A percentile compares a stretch with the other conserved stretches of the same genome.
Evolutionary conservation across 2,888 invertebrate genomes (phyloP).

Genomic region (Euproctis similis): DNA sequence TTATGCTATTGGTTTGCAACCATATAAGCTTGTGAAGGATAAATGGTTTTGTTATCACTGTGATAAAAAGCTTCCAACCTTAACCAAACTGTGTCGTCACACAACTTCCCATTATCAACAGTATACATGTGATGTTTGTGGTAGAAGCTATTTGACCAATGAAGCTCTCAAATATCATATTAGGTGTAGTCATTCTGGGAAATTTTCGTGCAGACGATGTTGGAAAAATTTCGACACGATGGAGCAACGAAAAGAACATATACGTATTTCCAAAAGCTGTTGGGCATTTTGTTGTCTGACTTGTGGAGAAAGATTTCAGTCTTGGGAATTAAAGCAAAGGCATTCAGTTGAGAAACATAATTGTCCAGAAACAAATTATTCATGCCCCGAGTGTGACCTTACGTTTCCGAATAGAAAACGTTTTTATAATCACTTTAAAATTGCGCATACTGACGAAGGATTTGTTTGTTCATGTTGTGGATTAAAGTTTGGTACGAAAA

Average conservation of each 20-base stretch:
- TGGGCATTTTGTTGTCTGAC: slow-evolving; percentile 46
- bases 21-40: slow-evolving; percentile 45
- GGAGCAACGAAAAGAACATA: slow-evolving; percentile 42
- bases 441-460: slow-evolving; percentile 45
- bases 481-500: slow-evolving; percentile 39
- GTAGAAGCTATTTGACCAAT: slow-evolving; percentile 43
- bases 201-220: slow-evolving; percentile 49
- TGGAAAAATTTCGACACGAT: slow-evolving; percentile 44
- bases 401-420: slow-evolving; percentile 37
- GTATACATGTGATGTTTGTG: slow-evolving; percentile 57
- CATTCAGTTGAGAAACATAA: slow-evolving; percentile 45
- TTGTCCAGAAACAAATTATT: slow-evolving; percentile 31
- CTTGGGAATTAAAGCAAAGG: slow-evolving; percentile 52
- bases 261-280: slow-evolving; percentile 40
- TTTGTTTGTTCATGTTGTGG: slow-evolving; percentile 48
- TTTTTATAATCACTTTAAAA: slow-evolving; percentile 50
- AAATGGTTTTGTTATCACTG: slow-evolving; percentile 50
- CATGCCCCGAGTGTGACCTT: slow-evolving; percentile 47
- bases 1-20: slow-evolving; percentile 49
- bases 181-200: slow-evolving; percentile 42
- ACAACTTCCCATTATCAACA: slow-evolving; percentile 51
- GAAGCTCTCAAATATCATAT: slow-evolving; percentile 56
- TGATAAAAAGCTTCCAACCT: slow-evolving; percentile 39
- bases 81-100: slow-evolving; percentile 50
- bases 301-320: slow-evolving; percentile 53